Evolutionary conservation across 1,140 invertebrate species (phyloP).

Genomic region (Musca vetustissima): DNA sequence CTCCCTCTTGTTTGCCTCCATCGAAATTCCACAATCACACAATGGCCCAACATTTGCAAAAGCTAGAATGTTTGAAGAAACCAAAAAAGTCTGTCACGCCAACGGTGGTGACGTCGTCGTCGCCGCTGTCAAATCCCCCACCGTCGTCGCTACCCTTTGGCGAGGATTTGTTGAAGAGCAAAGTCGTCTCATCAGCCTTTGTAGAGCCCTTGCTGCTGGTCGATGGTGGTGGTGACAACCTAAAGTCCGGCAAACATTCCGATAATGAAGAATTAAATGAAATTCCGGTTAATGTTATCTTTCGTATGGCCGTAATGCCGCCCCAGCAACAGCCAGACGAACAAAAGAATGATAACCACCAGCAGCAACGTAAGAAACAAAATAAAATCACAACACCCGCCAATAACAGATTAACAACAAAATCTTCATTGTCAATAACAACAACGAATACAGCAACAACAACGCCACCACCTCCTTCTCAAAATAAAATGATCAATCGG

Average conservation of each 20-base stretch:
- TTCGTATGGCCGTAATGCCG: conserved; percentile 30
- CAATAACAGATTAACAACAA: neutral
- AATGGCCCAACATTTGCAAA: conserved; percentile 49
- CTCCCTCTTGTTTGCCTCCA: conserved; percentile 39
- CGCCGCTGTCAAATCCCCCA: too few relatives aligned
- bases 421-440: conserved; percentile 2
- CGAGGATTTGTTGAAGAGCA: neutral
- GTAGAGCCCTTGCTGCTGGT: neutral
- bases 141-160: neutral
- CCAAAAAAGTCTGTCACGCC: conserved; percentile 25
- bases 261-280: conserved; percentile 50
- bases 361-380: neutral
- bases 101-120: conserved; percentile 33
- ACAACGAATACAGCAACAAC: neutral
- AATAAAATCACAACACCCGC: neutral
- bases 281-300: conserved; percentile 53
- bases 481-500: conserved; percentile 3
- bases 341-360: conserved; percentile 9
- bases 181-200: neutral
- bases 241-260: conserved; percentile 45
- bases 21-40: conserved; percentile 53
- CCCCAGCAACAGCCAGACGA: neutral
- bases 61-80: conserved; percentile 45
- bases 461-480: neutral
- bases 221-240: conserved; percentile 13